Conservation (phyloP, 2,113 vertebrate genomes). For the Delphinapterus leucas region DNA sequence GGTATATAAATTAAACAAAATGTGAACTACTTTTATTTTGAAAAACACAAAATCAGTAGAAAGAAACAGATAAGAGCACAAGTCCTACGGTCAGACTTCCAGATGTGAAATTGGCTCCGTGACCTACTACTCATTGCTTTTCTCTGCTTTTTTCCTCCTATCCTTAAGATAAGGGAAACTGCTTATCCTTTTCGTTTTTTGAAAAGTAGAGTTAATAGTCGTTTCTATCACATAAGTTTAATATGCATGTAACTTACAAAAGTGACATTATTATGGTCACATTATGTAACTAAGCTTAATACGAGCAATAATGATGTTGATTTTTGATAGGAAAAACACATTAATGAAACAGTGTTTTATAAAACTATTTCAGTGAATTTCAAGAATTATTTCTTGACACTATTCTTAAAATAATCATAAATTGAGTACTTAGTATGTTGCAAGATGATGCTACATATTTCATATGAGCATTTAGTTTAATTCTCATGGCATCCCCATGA, state of each 20-base stretch:
- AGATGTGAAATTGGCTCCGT: not conserved
- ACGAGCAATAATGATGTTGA: not conserved
- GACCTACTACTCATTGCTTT: not conserved
- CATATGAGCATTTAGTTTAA: not conserved
- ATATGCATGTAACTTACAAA: not conserved
- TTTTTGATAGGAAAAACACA: not conserved
- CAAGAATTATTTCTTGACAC: not conserved
- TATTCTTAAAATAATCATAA: not conserved
- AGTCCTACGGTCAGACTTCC: not conserved
- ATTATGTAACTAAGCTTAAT: not conserved
- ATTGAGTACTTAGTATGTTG: not conserved
- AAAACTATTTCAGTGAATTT: not conserved
- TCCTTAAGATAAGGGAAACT: not conserved
- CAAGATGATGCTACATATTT: not conserved
- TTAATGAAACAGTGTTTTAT: not conserved
- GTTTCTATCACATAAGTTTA: not conserved
- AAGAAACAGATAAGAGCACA: not conserved
- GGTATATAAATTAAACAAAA: conserved; percentile 14
- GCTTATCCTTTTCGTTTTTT: not conserved
- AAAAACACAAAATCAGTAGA: not conserved
- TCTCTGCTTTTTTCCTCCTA: not conserved
- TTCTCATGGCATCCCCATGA: not conserved
- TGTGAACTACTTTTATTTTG: not conserved
- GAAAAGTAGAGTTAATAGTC: not conserved
- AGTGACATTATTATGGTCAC: not conserved